Conservation (phyloP, 2,888 invertebrate species). For the Phalangium opilio region DNA sequence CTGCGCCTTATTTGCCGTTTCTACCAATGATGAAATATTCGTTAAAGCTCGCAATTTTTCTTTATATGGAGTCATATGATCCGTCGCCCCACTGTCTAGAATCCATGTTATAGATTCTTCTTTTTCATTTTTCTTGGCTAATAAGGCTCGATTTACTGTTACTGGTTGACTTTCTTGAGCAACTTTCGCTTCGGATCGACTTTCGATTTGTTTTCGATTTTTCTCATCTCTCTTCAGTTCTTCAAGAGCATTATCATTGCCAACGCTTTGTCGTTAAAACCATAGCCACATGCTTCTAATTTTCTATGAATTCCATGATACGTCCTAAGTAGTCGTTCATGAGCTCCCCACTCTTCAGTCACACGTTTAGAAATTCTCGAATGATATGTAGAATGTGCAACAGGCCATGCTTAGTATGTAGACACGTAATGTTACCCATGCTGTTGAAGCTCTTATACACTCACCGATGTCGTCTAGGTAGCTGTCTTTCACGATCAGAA, state of each 20-base stretch:
- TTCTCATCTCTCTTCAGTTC: too few species aligned
- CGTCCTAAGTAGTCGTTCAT: conserved; percentile 2
- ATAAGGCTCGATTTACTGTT: too few species aligned
- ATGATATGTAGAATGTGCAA: conserved; percentile 4
- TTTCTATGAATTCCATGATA: not conserved
- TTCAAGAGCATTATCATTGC: too few species aligned
- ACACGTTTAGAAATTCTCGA: conserved; percentile 4
- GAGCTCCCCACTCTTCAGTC: conserved; percentile 1
- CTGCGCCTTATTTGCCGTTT: conserved; percentile 6
- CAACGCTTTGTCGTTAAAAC: too few species aligned
- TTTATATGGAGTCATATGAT: conserved; percentile 7
- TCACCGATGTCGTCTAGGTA: conserved; percentile 7
- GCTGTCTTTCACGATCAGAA: conserved; percentile 2
- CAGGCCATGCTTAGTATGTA: conserved; percentile 6
- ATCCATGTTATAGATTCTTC: conserved; percentile 2
- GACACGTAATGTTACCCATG: conserved; percentile 1
- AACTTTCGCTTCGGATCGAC: too few species aligned
- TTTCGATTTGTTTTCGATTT: too few species aligned
- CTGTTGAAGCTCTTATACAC: conserved; percentile 2
- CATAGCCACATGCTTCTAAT: too few species aligned
- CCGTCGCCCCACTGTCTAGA: conserved; percentile 6
- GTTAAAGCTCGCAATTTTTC: not conserved
- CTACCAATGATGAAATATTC: not conserved
- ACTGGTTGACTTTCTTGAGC: too few species aligned
- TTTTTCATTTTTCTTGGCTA: too few species aligned